Conservation (phyloP, 2,113 vertebrate genomes). For the Hippocampus guttulatus region DNA sequence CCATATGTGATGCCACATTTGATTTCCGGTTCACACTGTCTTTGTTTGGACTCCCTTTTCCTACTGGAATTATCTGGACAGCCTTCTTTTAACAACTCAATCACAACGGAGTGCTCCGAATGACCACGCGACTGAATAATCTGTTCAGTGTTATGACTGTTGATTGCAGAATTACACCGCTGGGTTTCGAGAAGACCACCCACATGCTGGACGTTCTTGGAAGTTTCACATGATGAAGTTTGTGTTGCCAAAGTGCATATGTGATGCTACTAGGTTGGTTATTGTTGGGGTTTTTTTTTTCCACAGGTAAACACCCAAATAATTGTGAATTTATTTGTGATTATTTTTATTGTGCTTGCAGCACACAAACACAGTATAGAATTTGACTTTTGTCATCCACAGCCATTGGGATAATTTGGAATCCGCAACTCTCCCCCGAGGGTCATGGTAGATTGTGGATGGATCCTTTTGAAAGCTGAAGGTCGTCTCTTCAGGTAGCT, state of each 20-base stretch:
- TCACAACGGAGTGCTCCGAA: not conserved
- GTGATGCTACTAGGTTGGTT: not conserved
- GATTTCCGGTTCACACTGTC: slow-evolving; percentile 88
- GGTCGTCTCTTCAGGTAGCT: not conserved
- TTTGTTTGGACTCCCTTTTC: slow-evolving; percentile 54
- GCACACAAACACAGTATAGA: not conserved
- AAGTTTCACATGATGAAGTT: not conserved
- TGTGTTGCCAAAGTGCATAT: not conserved
- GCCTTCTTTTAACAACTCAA: slow-evolving; percentile 31
- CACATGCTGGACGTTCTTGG: slow-evolving; percentile 2
- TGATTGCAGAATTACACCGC: slow-evolving; percentile 15
- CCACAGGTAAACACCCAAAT: not conserved
- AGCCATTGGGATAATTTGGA: not conserved
- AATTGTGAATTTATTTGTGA: not conserved
- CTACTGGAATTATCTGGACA: slow-evolving; percentile 71
- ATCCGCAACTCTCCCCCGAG: not conserved
- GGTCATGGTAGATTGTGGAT: not conserved
- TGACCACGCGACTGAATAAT: slow-evolving; percentile 4
- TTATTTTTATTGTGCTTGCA: not conserved
- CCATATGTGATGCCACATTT: slow-evolving; percentile 96
- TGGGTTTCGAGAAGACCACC: slow-evolving; percentile 24
- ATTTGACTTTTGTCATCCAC: not conserved
- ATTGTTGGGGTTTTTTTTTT: too few relatives aligned
- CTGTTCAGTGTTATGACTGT: not conserved
- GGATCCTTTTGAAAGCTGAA: not conserved